Evolutionary conservation across 2,888 invertebrate species (phyloP), one percentile per base, ranked within the genome.

Genomic region (Molanna angustata): DNA sequence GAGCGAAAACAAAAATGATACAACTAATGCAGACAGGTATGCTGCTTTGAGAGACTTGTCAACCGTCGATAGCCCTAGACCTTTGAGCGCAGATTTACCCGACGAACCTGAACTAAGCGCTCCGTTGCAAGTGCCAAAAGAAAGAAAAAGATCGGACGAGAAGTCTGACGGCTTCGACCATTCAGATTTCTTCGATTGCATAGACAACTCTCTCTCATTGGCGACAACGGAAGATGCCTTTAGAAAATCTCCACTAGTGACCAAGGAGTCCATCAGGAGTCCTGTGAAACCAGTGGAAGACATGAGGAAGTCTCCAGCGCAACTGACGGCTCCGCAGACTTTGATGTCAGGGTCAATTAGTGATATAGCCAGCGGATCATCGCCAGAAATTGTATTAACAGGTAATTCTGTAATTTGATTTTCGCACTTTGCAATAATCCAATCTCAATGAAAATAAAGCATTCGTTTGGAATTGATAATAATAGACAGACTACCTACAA

Each of bases 41-140:
- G 91, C 91, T 0, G 91, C 91, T 0, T 69, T 92, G 44, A 75
- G 91, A 1, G 90, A 90, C 64, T 83, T 86, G 9, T 88, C 88
- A 31, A 73, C 82, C 49, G 84, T 82, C 0, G 73, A 61, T 63
- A 76, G 73, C 57, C 73, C 72, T 41, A 74, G 66, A 62, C 67
- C 61, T 53, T 61, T 57, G 31, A 59, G 59, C 16, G 57, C 57
- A 18, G 57, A 73, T 63, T 64, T 73, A 0, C 72, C 72, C 19
- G 82, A 82, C 6, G 82, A 81, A 52, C 73, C 72, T 51, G 75
- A 76, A 58, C 64, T 67, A 3, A 49, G 44, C 14, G 58, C 76
- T 21, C 76, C 77, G 0, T 71, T 76, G 0, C 76, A 76, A 62
- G 60, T 66, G n/a, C 71, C 76, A 1, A 77, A 76, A 61, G 76